Evolutionary conservation across 2,797 vertebrate genomes (phyloP).

Genomic region (Balearica regulorum): DNA sequence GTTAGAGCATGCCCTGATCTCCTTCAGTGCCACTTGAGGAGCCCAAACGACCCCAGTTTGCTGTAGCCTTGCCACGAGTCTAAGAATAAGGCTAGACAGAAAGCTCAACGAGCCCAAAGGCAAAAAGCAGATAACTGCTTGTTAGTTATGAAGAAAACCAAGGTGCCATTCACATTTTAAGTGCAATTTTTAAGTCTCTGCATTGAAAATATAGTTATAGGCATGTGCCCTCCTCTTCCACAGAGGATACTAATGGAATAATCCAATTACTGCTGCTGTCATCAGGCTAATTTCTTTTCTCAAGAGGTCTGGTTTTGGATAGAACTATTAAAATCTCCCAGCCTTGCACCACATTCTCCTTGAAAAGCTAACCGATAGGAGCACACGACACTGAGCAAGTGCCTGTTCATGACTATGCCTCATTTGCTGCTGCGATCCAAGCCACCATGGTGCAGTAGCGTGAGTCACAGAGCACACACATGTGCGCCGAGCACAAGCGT

Average conservation of each 20-base stretch:
- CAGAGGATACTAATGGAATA: background rate
- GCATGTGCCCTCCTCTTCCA: background rate
- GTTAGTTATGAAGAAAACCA: background rate
- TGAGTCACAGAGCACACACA: background rate
- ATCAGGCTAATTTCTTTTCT: slow-evolving; percentile 8
- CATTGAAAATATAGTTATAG: background rate
- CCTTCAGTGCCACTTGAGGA: background rate
- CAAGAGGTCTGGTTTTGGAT: background rate
- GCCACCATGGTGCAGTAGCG: rapidly evolving
- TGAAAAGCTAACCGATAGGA: background rate
- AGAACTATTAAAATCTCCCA: background rate
- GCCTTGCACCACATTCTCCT: background rate
- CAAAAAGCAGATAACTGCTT: background rate
- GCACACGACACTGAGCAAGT: background rate
- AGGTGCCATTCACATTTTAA: slow-evolving; percentile 8
- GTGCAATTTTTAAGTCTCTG: background rate
- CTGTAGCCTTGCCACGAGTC: background rate
- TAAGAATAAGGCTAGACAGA: background rate
- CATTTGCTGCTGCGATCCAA: background rate
- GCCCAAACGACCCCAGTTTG: background rate
- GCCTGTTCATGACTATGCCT: background rate
- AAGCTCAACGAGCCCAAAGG: background rate
- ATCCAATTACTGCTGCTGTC: slow-evolving; percentile 19
- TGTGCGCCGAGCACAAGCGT: rapidly evolving
- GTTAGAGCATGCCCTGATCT: background rate